Evolutionary conservation across 2,113 vertebrate species (phyloP).

Genomic region (Caranx ignobilis): DNA sequence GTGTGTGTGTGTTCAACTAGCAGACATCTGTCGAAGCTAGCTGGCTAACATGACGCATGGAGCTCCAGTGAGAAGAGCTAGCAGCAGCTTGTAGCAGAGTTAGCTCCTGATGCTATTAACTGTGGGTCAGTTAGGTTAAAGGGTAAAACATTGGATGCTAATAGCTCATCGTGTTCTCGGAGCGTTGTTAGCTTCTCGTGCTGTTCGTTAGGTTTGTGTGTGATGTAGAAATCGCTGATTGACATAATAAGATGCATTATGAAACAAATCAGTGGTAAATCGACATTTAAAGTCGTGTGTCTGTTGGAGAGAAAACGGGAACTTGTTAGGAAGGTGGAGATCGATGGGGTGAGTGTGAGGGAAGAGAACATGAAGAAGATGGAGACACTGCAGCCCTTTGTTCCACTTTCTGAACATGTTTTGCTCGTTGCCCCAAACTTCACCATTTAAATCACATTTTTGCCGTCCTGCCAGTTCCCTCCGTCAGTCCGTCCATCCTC

Average conservation of each 20-base stretch:
- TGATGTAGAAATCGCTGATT: no score
- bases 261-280: no score
- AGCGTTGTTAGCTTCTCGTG: no score
- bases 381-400: slow-evolving; percentile 35
- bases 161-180: not conserved
- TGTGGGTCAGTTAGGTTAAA: not conserved
- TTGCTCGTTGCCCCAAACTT: slow-evolving; percentile 21
- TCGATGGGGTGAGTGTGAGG: not conserved
- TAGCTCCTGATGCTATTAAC: no score
- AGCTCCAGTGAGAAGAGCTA: no score
- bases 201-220: no score
- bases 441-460: slow-evolving; percentile 50
- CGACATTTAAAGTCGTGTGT: no score
- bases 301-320: no score
- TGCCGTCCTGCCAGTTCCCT: slow-evolving; percentile 18
- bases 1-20: not conserved
- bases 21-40: no score
- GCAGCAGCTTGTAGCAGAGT: no score
- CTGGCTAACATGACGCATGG: no score
- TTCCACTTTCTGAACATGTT: slow-evolving; percentile 31
- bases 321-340: not conserved
- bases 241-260: no score
- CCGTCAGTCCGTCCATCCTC: slow-evolving; percentile 24
- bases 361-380: slow-evolving; percentile 7
- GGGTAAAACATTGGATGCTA: not conserved